Base-by-base conservation (phyloP, 2,797 vertebrate species). In the Schizothorax lantsangensis region DNA sequence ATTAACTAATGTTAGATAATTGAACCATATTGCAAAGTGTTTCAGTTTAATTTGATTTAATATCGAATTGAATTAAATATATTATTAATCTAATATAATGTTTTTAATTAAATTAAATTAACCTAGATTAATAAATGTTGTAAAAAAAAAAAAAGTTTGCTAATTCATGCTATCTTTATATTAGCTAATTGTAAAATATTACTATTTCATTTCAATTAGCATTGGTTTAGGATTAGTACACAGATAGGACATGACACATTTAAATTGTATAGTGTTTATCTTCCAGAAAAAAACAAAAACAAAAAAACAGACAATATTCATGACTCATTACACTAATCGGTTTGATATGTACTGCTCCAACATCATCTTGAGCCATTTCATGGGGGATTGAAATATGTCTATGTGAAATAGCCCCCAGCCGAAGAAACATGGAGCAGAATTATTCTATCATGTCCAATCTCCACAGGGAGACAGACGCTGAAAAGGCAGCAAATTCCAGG, bases 361-460 rank as follows among this genome's bases (percentile, higher is more conserved):
- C 54, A 45, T 62, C n/a, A 17, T 59, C 75, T 79, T 45, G n/a
- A 30, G n/a, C 57, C 23, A 5, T 59, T 59, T 59, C 23, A 59
- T 30, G 15, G 38, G n/a, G 4, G 40, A 38, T 62, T 79, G 23
- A 62, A 79, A 30, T 45, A 21, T 47, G 69, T 4, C 33, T n/a
- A n/a, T n/a, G n/a, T n/a, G 19, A 19, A 52, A 52, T 14, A 52
- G 43, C 43, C 19, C 21, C 66, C 19, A 59, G 30, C 43, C 12
- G 9, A 83, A 62, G 54, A 59, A 74, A 62, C 38, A 62, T 0
- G 19, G 69, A 59, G 21, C 19, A n/a, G 64, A 84, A 54, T 78
- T 54, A 69, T 84, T 84, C 15, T 23, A 78, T 84, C 45, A 15
- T 69, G 74, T 84, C 23, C 62, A 52, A 30, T 84, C 62, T 45